Conservation (phyloP, 2,113 vertebrate species). For the Lampris megalopsis region DNA sequence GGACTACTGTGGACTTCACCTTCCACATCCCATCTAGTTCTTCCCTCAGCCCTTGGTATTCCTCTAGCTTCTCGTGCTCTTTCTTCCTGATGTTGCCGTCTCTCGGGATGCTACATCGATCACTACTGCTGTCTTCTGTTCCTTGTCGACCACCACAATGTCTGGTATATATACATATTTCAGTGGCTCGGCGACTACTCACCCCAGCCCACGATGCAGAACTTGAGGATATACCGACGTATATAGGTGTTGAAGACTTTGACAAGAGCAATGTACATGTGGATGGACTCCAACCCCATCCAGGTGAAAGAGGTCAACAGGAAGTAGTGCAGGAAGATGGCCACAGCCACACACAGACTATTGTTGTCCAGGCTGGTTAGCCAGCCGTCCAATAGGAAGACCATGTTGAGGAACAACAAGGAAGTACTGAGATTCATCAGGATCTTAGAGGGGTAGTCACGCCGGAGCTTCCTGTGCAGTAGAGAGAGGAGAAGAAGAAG, state of each 20-base stretch:
- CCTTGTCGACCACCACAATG: too few relatives aligned
- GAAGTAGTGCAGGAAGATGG: conserved; percentile 92
- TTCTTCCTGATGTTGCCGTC: too few relatives aligned
- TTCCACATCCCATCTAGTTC: too few relatives aligned
- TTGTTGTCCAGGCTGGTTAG: conserved; percentile 84
- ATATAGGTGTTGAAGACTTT: conserved; percentile 99
- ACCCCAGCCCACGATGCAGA: conserved; percentile 98
- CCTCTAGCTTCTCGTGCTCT: too few relatives aligned
- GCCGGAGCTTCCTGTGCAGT: conserved; percentile 88
- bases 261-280: conserved; percentile 98
- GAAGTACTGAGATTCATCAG: conserved; percentile 97
- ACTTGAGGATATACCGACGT: conserved; percentile 95
- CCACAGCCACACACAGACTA: conserved; percentile 87
- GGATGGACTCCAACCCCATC: conserved; percentile 97
- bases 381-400: conserved; percentile 94
- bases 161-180: too few relatives aligned
- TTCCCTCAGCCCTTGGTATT: too few relatives aligned
- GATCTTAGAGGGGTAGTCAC: conserved; percentile 98
- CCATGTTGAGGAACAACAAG: conserved; percentile 91
- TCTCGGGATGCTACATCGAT: too few relatives aligned
- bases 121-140: too few relatives aligned
- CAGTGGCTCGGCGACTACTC: conserved; percentile 59
- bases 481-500: too few relatives aligned
- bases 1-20: too few relatives aligned
- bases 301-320: conserved; percentile 96